phyloP scores from a whole-genome alignment of 2,797 vertebrate genomes.

The Sebastes vulpes region DNA sequence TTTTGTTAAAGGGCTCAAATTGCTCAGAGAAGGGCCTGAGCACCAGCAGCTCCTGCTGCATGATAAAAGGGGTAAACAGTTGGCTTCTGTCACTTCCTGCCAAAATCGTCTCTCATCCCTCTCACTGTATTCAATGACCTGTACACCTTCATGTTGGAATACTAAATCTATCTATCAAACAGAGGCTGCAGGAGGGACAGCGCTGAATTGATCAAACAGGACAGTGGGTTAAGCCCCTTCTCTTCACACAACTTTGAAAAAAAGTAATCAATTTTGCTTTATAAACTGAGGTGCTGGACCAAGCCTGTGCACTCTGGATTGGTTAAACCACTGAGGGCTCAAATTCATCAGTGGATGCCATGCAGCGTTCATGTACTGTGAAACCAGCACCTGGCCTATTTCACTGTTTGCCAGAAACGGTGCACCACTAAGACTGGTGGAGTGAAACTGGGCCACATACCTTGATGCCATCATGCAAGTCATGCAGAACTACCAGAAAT shows the following conservation, averaged over 20 bases:
- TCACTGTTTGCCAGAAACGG: constrained; percentile 1
- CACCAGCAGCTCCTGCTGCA: constrained; percentile 1
- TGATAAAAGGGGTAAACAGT: background rate
- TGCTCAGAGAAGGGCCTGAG: constrained; percentile 15
- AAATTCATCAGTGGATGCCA: background rate
- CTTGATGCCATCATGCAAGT: background rate
- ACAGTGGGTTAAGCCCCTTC: background rate
- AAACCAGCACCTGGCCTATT: constrained; percentile 19
- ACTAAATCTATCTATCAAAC: background rate
- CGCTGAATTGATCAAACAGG: background rate
- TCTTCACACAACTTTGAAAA: background rate
- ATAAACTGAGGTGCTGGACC: background rate
- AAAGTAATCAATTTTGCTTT: background rate
- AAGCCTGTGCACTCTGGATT: background rate
- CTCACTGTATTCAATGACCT: background rate
- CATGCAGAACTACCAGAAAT: background rate
- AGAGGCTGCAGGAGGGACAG: background rate
- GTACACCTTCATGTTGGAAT: background rate
- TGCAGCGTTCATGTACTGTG: constrained; percentile 14
- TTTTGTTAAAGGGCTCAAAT: constrained; percentile 29
- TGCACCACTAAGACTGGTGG: background rate
- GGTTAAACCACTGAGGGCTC: background rate
- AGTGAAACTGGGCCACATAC: background rate
- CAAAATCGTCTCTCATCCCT: background rate
- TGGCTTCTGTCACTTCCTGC: background rate